phyloP scores from a whole-genome alignment of 2,113 vertebrate species.

The Nettapus auritus region DNA sequence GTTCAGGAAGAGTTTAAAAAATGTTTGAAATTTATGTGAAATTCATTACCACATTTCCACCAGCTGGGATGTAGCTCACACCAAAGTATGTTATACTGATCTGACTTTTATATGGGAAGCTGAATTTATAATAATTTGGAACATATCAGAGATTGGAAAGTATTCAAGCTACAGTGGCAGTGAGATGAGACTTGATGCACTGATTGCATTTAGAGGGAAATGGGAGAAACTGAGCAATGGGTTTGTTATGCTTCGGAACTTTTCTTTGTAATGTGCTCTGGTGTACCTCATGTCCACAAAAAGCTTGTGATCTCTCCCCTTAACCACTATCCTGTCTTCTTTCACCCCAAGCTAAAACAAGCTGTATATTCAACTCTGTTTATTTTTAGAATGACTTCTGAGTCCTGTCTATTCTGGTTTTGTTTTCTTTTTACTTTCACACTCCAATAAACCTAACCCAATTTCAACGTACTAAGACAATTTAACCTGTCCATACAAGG shows the following conservation, averaged over 20 bases:
- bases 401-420: background rate
- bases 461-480: background rate
- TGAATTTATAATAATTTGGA: slow-evolving; percentile 42
- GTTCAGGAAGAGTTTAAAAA: slow-evolving; percentile 44
- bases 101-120: background rate
- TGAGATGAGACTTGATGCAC: background rate
- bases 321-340: background rate
- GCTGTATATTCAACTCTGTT: background rate
- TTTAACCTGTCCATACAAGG: background rate
- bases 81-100: background rate
- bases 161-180: slow-evolving; percentile 14
- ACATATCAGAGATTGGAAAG: background rate
- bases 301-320: background rate
- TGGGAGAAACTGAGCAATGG: background rate
- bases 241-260: background rate
- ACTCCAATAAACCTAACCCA: background rate
- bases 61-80: slow-evolving; percentile 35
- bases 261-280: background rate
- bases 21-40: slow-evolving; percentile 59
- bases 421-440: slow-evolving; percentile 8
- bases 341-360: slow-evolving; percentile 7
- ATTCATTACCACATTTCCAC: slow-evolving; percentile 52
- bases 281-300: slow-evolving; percentile 18
- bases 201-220: background rate
- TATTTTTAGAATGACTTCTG: slow-evolving; percentile 16